Percentiles rank a stretch among this genome's conserved stretches.
Evolutionary conservation across 2,888 invertebrate species (phyloP).

Genomic region (Caenorhabditis virilis): DNA sequence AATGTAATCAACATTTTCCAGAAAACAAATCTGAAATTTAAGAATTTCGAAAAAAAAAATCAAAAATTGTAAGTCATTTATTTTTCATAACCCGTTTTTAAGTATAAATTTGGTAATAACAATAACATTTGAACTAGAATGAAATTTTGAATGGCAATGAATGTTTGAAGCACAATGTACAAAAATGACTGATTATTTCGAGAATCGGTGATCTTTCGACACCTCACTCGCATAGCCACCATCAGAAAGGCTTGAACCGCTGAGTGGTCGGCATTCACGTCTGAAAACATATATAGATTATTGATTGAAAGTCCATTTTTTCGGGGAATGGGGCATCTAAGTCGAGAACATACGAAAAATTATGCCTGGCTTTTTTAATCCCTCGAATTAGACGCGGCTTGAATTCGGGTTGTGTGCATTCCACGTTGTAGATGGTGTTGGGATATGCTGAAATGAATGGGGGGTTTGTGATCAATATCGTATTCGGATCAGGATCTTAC

Average conservation of each 20-base stretch:
- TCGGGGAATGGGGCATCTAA: background rate
- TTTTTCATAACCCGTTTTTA: too few relatives aligned
- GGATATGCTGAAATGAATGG: slow-evolving; percentile 48
- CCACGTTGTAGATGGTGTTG: slow-evolving; percentile 43
- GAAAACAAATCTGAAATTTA: too few relatives aligned
- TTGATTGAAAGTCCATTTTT: background rate
- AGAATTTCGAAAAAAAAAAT: too few relatives aligned
- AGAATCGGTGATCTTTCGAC: slow-evolving; percentile 35
- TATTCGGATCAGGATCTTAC: slow-evolving; percentile 19
- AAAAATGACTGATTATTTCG: slow-evolving; percentile 12
- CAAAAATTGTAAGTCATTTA: too few relatives aligned
- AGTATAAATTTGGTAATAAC: too few relatives aligned
- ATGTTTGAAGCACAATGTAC: too few relatives aligned
- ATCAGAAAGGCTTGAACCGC: slow-evolving; percentile 54
- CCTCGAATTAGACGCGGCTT: slow-evolving; percentile 48
- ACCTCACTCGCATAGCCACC: slow-evolving; percentile 56
- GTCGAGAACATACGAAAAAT: slow-evolving; percentile 29
- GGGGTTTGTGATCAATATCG: too few relatives aligned
- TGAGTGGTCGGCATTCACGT: slow-evolving; percentile 45
- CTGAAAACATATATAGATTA: slow-evolving; percentile 14
- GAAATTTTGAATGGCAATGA: too few relatives aligned
- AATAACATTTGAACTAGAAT: too few relatives aligned
- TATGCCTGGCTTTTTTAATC: slow-evolving; percentile 42
- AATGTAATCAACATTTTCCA: too few relatives aligned
- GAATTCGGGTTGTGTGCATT: slow-evolving; percentile 46